These are phyloP conservation scores for Diachasma alloeum DNA, from an alignment of 1,140 invertebrate species.

Conservation along the genomic window DNA sequence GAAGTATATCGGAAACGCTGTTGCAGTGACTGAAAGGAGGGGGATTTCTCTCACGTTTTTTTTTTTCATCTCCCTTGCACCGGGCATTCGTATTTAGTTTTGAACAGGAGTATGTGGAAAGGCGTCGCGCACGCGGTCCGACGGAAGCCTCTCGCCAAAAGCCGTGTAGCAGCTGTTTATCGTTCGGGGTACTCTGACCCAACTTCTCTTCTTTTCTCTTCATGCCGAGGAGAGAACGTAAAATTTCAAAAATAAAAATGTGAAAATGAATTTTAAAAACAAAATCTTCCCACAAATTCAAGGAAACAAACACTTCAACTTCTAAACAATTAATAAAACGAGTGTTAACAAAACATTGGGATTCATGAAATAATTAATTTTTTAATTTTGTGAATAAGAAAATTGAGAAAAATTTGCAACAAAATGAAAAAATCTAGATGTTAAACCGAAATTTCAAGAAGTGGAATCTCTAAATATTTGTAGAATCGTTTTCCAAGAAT, in stretches of 20 bases:
- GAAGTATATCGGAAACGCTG: slow-evolving; percentile 31
- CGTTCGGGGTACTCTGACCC: slow-evolving; percentile 23
- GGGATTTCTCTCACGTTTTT: slow-evolving; percentile 8
- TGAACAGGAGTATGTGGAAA: neutral
- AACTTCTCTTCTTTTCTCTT: neutral
- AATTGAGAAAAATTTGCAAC: no score
- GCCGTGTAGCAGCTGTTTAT: slow-evolving; percentile 27
- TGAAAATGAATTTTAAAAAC: neutral
- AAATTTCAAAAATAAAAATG: neutral
- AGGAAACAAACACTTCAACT: neutral
- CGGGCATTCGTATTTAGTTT: neutral
- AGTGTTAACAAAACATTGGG: neutral
- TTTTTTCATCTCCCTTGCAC: neutral
- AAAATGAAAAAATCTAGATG: no score
- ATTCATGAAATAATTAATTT: neutral
- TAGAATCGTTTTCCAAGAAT: no score
- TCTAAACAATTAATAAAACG: neutral
- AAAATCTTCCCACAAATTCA: neutral
- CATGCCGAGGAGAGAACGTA: neutral
- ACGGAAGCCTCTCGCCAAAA: slow-evolving; percentile 26
- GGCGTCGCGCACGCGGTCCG: slow-evolving; percentile 15
- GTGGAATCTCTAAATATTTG: no score
- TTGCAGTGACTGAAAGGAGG: slow-evolving; percentile 35
- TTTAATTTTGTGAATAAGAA: neutral
- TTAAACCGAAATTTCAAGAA: no score